Evolutionary conservation across 2,113 vertebrate species (phyloP), one percentile per base, ranked within the genome.

Genomic region (Notothenia rossii): DNA sequence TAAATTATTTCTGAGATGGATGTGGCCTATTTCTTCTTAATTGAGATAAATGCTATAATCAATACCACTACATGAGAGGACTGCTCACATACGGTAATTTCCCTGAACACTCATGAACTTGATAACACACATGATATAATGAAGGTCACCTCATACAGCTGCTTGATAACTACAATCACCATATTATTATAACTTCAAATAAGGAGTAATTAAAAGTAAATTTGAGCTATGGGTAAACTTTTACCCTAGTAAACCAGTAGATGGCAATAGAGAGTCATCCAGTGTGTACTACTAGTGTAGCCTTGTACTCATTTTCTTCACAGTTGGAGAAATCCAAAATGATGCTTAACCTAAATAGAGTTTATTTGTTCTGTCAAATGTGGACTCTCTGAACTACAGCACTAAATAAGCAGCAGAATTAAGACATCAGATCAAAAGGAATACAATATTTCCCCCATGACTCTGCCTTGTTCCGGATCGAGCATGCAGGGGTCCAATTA

Each of bases 361-460:
- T 91, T 90, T 91, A 93, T 94, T 93, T 94, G 91, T 93, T 93
- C 87, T 89, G 90, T 93, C 90, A 91, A 92, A 84, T 83, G 76
- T 83, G 84, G 89, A 90, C 83, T 92, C 76, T 86, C 40, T 90
- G 88, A 90, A 88, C 86, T 84, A 72, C 74, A 77, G 81, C 50
- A 83, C 77, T 76, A 88, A 92, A 89, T 91, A 93, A 88, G 91
- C 84, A 87, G 58, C 87, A 85, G 65, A 91, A 92, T 92, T 85
- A 93, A 92, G 89, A 91, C 84, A 85, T 93, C 88, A 91, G 86
- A 93, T 92, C 88, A 94, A 95, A 93, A 83, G 88, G 88, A 90
- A 90, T 89, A 89, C 86, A 92, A 90, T 88, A 94, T 94, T 91
- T 94, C 92, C 92, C 90, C 58, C 76, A 82, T 87, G 92, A 90